Conservation (phyloP, 37 sponge, comb jelly and placozoan species). For the Petrosia ficiformis region DNA sequence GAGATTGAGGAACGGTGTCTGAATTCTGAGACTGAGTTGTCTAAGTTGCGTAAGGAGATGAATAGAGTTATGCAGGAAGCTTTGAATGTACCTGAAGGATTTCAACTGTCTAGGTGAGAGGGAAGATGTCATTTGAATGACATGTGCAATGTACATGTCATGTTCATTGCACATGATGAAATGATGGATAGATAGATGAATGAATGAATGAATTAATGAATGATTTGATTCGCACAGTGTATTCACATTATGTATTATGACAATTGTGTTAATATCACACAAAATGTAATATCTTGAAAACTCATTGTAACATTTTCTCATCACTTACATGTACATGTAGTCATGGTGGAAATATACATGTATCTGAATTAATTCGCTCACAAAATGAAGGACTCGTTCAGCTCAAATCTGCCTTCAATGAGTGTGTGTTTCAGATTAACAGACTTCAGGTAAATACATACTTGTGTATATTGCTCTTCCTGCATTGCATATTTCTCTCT, state of each 20-base stretch:
- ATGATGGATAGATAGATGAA: too few relatives aligned
- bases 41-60: not conserved
- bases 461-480: too few relatives aligned
- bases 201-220: too few relatives aligned
- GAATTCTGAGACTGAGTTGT: conserved; percentile 19
- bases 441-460: not conserved
- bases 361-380: not conserved
- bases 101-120: not conserved
- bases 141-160: too few relatives aligned
- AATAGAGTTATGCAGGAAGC: not conserved
- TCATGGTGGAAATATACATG: not conserved
- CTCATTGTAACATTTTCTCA: not conserved
- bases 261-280: too few relatives aligned
- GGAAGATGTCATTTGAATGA: too few relatives aligned
- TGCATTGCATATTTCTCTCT: too few relatives aligned
- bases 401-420: not conserved
- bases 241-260: too few relatives aligned
- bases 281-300: too few relatives aligned
- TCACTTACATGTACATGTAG: not conserved
- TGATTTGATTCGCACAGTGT: too few relatives aligned
- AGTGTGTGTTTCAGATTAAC: not conserved
- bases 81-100: not conserved
- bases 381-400: not conserved
- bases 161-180: too few relatives aligned
- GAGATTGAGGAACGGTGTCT: conserved; percentile 23